Evolutionary conservation across 2,113 vertebrate genomes (phyloP), one percentile per base, ranked within the genome.

Genomic region (Zapornia atra): DNA sequence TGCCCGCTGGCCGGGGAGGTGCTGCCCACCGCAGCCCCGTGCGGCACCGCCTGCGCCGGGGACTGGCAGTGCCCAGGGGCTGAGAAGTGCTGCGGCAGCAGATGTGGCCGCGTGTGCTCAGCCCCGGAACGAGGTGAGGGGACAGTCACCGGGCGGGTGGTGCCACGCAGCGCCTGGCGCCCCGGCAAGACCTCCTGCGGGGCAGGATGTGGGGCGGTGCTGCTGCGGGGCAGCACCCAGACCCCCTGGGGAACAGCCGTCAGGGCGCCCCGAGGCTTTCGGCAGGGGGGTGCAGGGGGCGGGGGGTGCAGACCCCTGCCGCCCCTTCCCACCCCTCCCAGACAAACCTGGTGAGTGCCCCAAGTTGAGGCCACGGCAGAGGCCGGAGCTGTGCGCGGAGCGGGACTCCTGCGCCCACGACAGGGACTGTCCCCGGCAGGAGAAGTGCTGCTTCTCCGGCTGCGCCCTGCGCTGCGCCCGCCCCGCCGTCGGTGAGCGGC

Each of bases 361-460:
- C 0, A 92, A 78, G 40, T 61, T 95, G 86, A 91, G 50, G 81
- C 94, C 81, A 1, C 6, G 3, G 33, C 80, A 19, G 51, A 1
- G 10, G 3, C 34, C 9, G 1, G 61, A 89, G 77, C 78, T 4
- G 0, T 96, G 95, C 5, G 1, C 0, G 0, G 91, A 91, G 73
- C 4, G 2, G 53, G 89, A 96, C 4, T 12, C 77, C 38, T 97
- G 96, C 5, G 0, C 6, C 53, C 95, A 96, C 3, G 93, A 96
- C 94, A 78, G 94, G 70, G 84, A 97, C 73, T 97, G 96, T 48
- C 48, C 94, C 57, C 70, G 53, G 48, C 94, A 92, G 91, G 51
- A 95, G 65, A 97, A 97, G 15, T 96, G 95, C 91, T 97, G 95
- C 70, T 96, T 95, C 89, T 81, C 89, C 0, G 86, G 95, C 94